phyloP scores from a whole-genome alignment of 2,113 vertebrate species.

The Solea senegalensis region DNA sequence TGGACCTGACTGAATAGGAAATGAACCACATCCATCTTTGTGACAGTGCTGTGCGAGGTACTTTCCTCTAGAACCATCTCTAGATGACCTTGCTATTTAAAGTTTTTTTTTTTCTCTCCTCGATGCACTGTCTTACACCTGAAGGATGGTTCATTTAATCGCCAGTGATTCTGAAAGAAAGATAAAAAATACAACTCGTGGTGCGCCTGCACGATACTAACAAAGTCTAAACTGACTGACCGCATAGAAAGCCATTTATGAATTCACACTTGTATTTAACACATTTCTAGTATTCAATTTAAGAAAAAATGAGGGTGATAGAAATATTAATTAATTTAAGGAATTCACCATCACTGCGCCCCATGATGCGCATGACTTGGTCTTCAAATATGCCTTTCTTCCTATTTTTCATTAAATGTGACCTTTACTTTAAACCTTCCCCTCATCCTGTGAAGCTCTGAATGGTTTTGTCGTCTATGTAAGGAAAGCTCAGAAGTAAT shows the following conservation, averaged over 20 bases:
- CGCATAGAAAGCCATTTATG: constrained; percentile 17
- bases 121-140: constrained; percentile 52
- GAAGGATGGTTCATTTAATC: constrained; percentile 55
- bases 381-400: not conserved
- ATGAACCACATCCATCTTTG: constrained; percentile 80
- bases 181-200: constrained; percentile 15
- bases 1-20: constrained; percentile 78
- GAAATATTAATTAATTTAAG: not conserved
- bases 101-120: constrained; percentile 60
- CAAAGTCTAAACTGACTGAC: not conserved
- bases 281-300: no score
- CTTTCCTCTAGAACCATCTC: constrained; percentile 73
- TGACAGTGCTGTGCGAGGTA: constrained; percentile 74
- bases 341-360: not conserved
- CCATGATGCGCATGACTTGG: not conserved
- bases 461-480: constrained; percentile 23
- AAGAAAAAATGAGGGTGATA: no score
- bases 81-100: constrained; percentile 76
- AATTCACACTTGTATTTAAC: no score
- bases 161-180: constrained; percentile 22
- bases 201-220: constrained; percentile 10
- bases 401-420: constrained; percentile 6
- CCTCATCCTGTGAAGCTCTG: not conserved
- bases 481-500: constrained; percentile 6
- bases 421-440: not conserved